Evolutionary conservation across 2,797 vertebrate genomes (phyloP).

Genomic region (Glyptemys insculpta): DNA sequence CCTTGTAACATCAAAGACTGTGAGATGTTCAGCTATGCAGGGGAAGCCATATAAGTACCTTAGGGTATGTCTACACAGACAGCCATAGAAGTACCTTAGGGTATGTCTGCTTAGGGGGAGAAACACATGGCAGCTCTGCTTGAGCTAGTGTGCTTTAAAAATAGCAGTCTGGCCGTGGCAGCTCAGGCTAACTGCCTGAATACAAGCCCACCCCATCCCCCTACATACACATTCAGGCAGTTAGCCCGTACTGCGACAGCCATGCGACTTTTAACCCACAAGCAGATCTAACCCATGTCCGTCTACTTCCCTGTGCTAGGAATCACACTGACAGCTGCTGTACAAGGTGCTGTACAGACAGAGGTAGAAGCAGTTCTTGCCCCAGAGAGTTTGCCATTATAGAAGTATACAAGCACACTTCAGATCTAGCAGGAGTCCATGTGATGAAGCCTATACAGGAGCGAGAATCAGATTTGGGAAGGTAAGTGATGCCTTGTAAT

Average conservation of each 20-base stretch:
- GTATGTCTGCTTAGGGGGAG: too few species aligned
- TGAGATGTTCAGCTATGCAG: neutral
- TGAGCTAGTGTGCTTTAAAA: neutral
- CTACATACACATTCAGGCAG: neutral
- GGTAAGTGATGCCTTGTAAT: constrained; percentile 47
- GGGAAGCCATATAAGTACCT: neutral
- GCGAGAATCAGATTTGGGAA: constrained; percentile 36
- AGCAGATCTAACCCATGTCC: neutral
- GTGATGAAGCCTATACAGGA: neutral
- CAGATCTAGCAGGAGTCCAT: neutral
- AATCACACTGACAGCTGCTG: neutral
- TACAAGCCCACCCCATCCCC: neutral
- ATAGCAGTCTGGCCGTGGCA: neutral
- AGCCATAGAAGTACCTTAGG: too few species aligned
- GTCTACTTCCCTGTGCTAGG: neutral
- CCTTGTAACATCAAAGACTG: neutral
- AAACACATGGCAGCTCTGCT: neutral
- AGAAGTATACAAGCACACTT: neutral
- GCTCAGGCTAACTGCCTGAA: neutral
- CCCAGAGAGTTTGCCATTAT: neutral
- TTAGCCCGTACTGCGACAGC: neutral
- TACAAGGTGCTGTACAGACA: neutral
- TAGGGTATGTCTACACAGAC: neutral
- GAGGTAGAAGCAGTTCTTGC: neutral
- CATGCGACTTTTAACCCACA: neutral